Evolutionary conservation across 2,797 vertebrate genomes (phyloP).

Genomic region (Oreochromis mossambicus): DNA sequence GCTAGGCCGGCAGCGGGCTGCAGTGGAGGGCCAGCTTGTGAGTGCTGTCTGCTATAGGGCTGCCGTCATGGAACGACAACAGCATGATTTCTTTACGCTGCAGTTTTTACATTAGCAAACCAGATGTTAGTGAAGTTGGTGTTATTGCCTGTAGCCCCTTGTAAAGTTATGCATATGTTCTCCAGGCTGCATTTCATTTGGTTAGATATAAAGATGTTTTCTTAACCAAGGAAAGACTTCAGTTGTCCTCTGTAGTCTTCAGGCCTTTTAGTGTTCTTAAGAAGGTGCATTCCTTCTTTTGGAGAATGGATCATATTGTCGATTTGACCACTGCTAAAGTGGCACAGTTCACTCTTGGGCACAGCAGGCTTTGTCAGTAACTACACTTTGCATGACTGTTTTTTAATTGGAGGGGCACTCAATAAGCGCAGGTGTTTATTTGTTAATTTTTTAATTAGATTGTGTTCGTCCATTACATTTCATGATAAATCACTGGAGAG

Average conservation of each 20-base stretch:
- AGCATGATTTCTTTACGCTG: neutral
- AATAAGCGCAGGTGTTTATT: neutral
- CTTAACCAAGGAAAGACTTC: neutral
- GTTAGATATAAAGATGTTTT: neutral
- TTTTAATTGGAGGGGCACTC: neutral
- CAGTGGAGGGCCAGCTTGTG: constrained; percentile 93
- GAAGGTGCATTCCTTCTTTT: neutral
- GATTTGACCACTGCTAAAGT: neutral
- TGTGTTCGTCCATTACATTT: neutral
- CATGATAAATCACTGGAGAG: neutral
- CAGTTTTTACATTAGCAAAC: neutral
- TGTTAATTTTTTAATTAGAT: neutral
- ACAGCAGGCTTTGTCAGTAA: neutral
- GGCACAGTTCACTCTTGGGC: neutral
- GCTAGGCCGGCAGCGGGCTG: constrained; percentile 91
- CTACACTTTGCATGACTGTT: neutral
- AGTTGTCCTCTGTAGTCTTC: neutral
- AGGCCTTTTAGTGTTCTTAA: neutral
- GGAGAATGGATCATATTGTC: neutral
- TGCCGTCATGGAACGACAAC: neutral
- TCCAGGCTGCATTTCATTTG: neutral
- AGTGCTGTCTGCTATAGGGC: constrained; percentile 26
- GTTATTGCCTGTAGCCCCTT: neutral
- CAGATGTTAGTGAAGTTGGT: neutral
- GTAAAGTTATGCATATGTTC: neutral